phyloP scores from a whole-genome alignment of 1,140 invertebrate genomes.

The Drosophila fuyamai region DNA sequence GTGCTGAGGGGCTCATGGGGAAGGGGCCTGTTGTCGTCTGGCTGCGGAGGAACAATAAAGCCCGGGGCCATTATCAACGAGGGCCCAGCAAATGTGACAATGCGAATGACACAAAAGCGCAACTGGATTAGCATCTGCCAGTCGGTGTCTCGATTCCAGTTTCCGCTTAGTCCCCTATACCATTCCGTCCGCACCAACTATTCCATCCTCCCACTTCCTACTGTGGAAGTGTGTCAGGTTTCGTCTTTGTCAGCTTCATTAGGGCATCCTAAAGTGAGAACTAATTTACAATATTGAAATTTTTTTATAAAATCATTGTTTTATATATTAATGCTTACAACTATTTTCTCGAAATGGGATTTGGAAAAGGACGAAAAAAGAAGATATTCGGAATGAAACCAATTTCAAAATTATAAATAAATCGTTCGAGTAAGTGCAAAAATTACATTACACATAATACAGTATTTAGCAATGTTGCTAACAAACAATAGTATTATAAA shows the following conservation, averaged over 20 bases:
- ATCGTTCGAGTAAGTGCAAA: too few species aligned
- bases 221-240: slow-evolving; percentile 29
- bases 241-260: slow-evolving; percentile 2
- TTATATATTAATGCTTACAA: too few species aligned
- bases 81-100: slow-evolving; percentile 59
- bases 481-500: too few species aligned
- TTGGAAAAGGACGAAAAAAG: too few species aligned
- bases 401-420: too few species aligned
- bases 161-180: slow-evolving; percentile 46
- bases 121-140: slow-evolving; percentile 63
- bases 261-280: neutral
- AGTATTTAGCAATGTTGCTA: too few species aligned
- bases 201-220: slow-evolving; percentile 14
- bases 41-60: slow-evolving; percentile 56
- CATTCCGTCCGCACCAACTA: neutral
- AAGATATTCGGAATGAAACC: too few species aligned
- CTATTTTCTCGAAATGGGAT: too few species aligned
- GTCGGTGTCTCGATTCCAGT: slow-evolving; percentile 53
- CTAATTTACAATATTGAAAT: neutral
- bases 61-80: slow-evolving; percentile 61
- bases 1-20: neutral
- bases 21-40: slow-evolving; percentile 25
- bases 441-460: too few species aligned
- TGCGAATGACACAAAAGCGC: slow-evolving; percentile 57
- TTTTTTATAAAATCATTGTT: too few species aligned